Evolutionary conservation across 2,113 vertebrate genomes (phyloP), one percentile per base, ranked within the genome.

Genomic region (Pygoscelis adeliae): DNA sequence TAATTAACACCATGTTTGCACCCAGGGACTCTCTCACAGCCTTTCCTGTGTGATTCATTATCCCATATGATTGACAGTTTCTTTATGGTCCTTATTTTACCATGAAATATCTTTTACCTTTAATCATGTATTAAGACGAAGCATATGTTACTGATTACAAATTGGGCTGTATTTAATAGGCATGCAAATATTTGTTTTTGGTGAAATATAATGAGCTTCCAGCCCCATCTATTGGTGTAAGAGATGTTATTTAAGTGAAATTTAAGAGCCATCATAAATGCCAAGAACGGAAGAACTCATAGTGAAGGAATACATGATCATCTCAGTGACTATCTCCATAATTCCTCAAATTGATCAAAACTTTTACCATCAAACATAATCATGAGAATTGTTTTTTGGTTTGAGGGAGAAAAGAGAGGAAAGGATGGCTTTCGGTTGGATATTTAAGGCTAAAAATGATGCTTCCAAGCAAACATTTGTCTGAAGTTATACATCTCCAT

Each of bases 311-410:
- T 17, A 52, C 0, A 2, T 7, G 34, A 44, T 52, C 61, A 66
- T 15, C 56, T 83, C 62, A 38, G 36, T 1, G 4, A 67, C 10
- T 1, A 10, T 7, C 30, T 86, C 83, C 2, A 0, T 23, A 56
- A 71, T 21, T 71, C 42, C 26, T 69, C 71, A 71, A 61, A 50
- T 3, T 13, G 46, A 76, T 40, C 32, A 70, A 44, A 87, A 84
- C 6, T 21, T 21, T n/a, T 30, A 26, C 26, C 42, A 47, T 47
- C 40, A 62, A 40, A 74, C 6, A 30, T 61, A 74, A 87, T 22
- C 3, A 10, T 22, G n/a, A 83, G 56, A 56, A 42, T 1, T 69
- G n/a, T 21, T 23, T 17, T 34, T 53, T 58, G 53, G 18, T 44
- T 63, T 65, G 66, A 25, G 20, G 53, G 21, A 67, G 15, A 53